phyloP scores from a whole-genome alignment of 2,797 vertebrate species.

The Sphenodon punctatus region DNA sequence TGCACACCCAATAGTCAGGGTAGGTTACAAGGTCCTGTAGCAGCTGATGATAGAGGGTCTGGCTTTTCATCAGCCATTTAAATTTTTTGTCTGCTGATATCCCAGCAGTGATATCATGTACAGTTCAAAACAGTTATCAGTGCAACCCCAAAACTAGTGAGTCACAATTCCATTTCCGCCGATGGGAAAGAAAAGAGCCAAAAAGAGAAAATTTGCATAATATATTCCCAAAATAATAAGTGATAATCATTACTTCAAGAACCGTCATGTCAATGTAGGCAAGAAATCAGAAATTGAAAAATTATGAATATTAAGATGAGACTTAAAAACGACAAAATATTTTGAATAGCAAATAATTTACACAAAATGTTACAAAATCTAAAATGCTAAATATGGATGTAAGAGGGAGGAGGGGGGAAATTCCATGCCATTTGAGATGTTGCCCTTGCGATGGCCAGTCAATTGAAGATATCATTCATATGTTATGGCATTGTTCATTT shows the following conservation, averaged over 20 bases:
- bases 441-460: too few species aligned
- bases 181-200: neutral
- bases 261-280: neutral
- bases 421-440: too few species aligned
- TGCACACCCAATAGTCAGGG: neutral
- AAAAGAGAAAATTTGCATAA: neutral
- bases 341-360: slow-evolving; percentile 74
- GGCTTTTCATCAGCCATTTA: fast-evolving
- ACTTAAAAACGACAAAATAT: slow-evolving; percentile 57
- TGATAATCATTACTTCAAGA: slow-evolving; percentile 19
- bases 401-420: too few species aligned
- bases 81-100: neutral
- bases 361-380: slow-evolving; percentile 74
- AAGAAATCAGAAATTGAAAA: slow-evolving; percentile 38
- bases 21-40: neutral
- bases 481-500: too few species aligned
- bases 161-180: neutral
- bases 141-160: neutral
- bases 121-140: neutral
- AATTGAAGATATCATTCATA: too few species aligned
- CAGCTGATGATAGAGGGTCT: neutral
- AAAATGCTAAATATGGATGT: slow-evolving; percentile 64
- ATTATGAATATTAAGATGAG: slow-evolving; percentile 31
- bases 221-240: neutral
- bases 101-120: neutral